Base-by-base conservation (phyloP, 2,797 vertebrate species). In the Xenentodon cancila region DNA sequence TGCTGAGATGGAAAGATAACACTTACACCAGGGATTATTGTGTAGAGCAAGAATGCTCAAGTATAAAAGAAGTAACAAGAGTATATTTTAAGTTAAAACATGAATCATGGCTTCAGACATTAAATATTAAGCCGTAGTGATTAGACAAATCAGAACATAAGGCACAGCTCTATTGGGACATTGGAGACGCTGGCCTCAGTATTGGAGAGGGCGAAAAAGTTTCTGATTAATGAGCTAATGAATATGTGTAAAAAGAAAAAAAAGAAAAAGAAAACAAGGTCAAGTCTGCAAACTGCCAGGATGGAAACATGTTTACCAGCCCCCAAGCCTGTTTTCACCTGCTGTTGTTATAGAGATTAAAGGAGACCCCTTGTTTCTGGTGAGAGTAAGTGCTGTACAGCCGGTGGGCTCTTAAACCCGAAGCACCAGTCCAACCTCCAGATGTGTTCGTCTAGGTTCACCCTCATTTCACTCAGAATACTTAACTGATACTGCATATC, bases 401-500 rank as follows among this genome's bases (percentile, higher is more conserved):
- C 64, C 55, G 68, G 54, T 54, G 13, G 30, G 21, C 40, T 50
- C 59, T 42, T 63, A 40, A 74, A 68, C 64, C 64, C 32, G 7
- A 9, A 32, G 32, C 27, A 27, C 27, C 27, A 27, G 27, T 71
- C 73, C 60, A 51, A 65, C 46, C 43, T 22, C n/a, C 13, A 22
- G 45, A 63, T 68, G 58, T 46, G 56, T 65, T 55, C 62, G 49
- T 63, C 54, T 64, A 68, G 48, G 45, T 54, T 64, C 37, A 51
- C 21, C 37, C 47, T 18, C 16, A 57, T 68, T 75, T 71, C 58
- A 58, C 67, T 80, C 32, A 51, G 56, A 65, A 61, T 53, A 44
- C 67, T 27, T 30, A 58, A 77, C 71, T 49, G 73, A 74, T 63
- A 79, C 61, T n/a, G 47, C 50, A 79, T 74, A 88, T 82, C 64